A percentile compares a stretch with the other conserved stretches of the same genome.
Conservation (phyloP, 1,140 invertebrate species). For the Metopolophium dirhodum region DNA sequence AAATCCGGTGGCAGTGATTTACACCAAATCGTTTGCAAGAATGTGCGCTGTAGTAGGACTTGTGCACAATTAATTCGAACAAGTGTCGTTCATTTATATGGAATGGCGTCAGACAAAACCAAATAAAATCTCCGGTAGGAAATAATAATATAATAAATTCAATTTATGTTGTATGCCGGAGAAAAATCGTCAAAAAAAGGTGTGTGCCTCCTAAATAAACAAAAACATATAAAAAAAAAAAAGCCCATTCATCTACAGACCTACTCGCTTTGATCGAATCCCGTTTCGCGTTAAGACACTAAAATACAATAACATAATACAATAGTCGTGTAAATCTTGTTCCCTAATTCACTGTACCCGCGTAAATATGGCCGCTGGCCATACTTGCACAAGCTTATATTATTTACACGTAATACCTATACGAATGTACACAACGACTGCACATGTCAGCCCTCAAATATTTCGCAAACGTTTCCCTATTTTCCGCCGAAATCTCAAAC, state of each 20-base stretch:
- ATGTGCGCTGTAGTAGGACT: neutral
- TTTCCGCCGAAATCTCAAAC: neutral
- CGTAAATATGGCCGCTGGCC: neutral
- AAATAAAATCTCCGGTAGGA: neutral
- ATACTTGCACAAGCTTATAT: neutral
- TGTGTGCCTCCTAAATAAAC: neutral
- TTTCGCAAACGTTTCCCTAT: conserved; percentile 17
- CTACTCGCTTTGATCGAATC: neutral
- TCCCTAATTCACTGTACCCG: neutral
- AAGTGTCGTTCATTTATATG: neutral
- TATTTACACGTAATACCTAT: neutral
- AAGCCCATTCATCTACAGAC: neutral
- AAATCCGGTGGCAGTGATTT: neutral
- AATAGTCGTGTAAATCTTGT: neutral
- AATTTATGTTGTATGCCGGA: neutral
- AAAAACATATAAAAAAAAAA: neutral
- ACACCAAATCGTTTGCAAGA: neutral
- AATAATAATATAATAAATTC: neutral
- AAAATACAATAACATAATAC: neutral
- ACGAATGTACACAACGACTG: neutral
- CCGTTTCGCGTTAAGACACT: neutral
- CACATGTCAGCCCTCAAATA: neutral
- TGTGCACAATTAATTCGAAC: neutral
- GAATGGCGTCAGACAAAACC: neutral
- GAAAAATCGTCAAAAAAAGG: neutral